These are phyloP conservation scores for Unio delphinus DNA, from an alignment of 2,888 invertebrate genomes.

Conservation along the genomic window DNA sequence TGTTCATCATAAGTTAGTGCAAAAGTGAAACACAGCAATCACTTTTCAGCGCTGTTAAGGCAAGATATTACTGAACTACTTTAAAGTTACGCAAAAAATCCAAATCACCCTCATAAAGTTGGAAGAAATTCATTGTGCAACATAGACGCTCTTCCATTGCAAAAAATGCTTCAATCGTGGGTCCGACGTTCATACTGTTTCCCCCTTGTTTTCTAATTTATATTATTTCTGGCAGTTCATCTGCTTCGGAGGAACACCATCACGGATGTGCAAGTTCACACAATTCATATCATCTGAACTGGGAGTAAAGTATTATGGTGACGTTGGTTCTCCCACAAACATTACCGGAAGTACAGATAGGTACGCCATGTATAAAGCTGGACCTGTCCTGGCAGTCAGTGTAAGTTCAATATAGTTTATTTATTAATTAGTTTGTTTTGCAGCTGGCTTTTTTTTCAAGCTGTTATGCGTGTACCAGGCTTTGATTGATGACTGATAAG, in stretches of 20 bases:
- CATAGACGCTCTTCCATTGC: too few species aligned
- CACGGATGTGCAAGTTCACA: slow-evolving; percentile 93
- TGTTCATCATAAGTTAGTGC: too few species aligned
- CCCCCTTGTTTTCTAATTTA: background rate
- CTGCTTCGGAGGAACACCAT: slow-evolving; percentile 95
- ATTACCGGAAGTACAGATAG: slow-evolving; percentile 88
- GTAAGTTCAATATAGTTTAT: slow-evolving; percentile 44
- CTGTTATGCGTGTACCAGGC: background rate
- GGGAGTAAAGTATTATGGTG: slow-evolving; percentile 63
- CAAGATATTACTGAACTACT: too few species aligned
- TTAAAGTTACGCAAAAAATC: too few species aligned
- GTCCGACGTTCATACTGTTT: too few species aligned
- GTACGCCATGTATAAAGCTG: slow-evolving; percentile 96
- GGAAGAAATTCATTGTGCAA: background rate
- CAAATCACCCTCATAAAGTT: background rate
- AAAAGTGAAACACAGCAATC: too few species aligned
- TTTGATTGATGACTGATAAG: too few species aligned
- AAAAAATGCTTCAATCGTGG: background rate
- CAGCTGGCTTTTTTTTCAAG: background rate
- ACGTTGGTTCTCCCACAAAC: slow-evolving; percentile 76
- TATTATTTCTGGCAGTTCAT: slow-evolving; percentile 81
- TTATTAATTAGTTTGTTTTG: background rate
- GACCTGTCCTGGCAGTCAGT: slow-evolving; percentile 88
- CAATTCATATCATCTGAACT: slow-evolving; percentile 91
- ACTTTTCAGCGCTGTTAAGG: too few species aligned